Percentiles rank a stretch among this genome's conserved stretches.
phyloP scores from a whole-genome alignment of 2,888 invertebrate species.

The Patella caerulea region DNA sequence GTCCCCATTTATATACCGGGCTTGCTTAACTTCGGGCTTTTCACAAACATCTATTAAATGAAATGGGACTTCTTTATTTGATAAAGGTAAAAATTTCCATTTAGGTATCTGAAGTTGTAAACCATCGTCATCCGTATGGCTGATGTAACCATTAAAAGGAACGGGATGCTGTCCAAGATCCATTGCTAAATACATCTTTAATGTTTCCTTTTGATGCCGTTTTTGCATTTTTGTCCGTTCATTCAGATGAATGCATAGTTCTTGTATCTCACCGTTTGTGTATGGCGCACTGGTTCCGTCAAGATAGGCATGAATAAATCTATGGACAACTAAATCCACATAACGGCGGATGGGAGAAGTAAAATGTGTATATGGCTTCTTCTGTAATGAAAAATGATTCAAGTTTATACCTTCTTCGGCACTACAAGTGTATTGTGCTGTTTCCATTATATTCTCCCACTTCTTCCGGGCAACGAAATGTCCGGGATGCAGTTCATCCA shows the following conservation, averaged over 20 bases:
- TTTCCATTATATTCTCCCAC: conserved; percentile 43
- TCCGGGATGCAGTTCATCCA: conserved; percentile 41
- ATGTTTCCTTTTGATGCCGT: conserved; percentile 41
- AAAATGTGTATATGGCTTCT: conserved; percentile 44
- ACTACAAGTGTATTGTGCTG: conserved; percentile 39
- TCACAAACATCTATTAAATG: conserved; percentile 38
- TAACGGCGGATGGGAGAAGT: conserved; percentile 52
- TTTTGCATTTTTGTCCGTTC: conserved; percentile 41
- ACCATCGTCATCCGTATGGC: conserved; percentile 38
- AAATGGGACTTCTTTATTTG: conserved; percentile 37
- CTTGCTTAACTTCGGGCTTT: conserved; percentile 39
- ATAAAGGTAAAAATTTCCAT: conserved; percentile 32
- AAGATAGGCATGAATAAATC: conserved; percentile 43
- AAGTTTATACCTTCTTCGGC: conserved; percentile 25
- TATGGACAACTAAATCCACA: conserved; percentile 43
- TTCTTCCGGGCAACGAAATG: conserved; percentile 36
- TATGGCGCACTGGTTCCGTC: conserved; percentile 34
- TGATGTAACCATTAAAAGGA: conserved; percentile 38
- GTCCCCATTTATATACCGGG: conserved; percentile 25
- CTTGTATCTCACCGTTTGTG: conserved; percentile 37
- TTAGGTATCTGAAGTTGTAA: conserved; percentile 41
- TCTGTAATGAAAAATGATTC: conserved; percentile 44
- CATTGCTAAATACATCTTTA: conserved; percentile 36
- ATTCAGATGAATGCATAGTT: conserved; percentile 43
- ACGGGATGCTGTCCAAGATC: conserved; percentile 36